These are phyloP conservation scores for Corynorhinus townsendii DNA, from an alignment of 2,113 vertebrate genomes.

Conservation along the genomic window DNA sequence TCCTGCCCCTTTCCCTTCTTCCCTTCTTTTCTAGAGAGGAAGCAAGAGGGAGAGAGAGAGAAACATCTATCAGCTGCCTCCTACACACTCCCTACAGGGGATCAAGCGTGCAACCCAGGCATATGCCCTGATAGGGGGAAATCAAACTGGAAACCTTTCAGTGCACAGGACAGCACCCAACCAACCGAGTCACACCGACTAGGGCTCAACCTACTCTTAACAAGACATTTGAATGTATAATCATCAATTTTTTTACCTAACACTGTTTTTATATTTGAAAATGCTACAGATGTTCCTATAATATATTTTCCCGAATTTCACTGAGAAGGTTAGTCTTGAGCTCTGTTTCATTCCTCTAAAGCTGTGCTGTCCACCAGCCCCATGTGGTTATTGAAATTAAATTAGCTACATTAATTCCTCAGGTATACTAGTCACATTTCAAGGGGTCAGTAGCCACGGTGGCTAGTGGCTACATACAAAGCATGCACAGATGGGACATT, in stretches of 20 bases:
- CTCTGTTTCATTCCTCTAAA: neutral
- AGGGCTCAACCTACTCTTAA: neutral
- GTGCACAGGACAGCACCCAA: too few relatives aligned
- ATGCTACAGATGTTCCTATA: neutral
- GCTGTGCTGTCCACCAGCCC: neutral
- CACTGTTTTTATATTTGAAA: neutral
- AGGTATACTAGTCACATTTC: neutral
- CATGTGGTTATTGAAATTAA: neutral
- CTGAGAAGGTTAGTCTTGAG: neutral
- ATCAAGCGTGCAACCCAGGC: too few relatives aligned
- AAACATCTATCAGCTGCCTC: too few relatives aligned
- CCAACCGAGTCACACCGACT: too few relatives aligned
- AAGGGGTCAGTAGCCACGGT: neutral
- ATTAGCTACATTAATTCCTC: neutral
- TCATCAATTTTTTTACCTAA: neutral
- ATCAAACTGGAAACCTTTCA: too few relatives aligned
- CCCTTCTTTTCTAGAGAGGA: neutral
- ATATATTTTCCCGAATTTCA: neutral
- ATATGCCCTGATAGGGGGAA: too few relatives aligned
- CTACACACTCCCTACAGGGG: too few relatives aligned
- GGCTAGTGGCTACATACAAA: neutral
- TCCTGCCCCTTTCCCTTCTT: neutral
- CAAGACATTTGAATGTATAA: neutral
- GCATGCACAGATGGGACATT: neutral
- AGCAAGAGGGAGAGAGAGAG: too few relatives aligned